Conservation (phyloP, 2,797 vertebrate genomes). For the Galaxias olidus region DNA sequence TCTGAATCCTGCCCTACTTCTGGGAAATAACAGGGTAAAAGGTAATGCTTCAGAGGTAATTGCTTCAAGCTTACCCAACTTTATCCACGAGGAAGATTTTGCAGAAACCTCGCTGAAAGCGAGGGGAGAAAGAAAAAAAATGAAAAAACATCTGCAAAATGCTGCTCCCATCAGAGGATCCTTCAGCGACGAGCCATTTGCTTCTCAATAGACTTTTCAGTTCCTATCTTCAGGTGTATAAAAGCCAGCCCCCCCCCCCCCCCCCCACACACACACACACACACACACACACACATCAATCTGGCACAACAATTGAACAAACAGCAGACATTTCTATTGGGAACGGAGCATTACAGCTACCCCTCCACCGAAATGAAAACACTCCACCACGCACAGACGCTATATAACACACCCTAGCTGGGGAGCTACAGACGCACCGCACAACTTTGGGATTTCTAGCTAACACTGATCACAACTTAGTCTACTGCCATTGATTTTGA, state of each 20-base stretch:
- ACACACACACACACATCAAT: no score
- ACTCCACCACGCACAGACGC: conserved; percentile 16
- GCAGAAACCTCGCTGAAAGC: conserved; percentile 28
- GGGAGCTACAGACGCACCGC: conserved; percentile 18
- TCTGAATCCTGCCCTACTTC: conserved; percentile 1
- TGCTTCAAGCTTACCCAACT: conserved; percentile 40
- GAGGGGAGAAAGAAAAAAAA: conserved; percentile 27
- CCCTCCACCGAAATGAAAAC: conserved; percentile 62
- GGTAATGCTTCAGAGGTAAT: conserved; percentile 39
- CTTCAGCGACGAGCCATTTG: conserved; percentile 55
- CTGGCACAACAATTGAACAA: conserved; percentile 74
- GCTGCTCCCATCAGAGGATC: conserved; percentile 52
- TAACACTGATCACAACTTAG: conserved; percentile 64
- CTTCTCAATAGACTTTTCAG: conserved; percentile 65
- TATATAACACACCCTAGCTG: background rate
- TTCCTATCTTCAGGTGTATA: conserved; percentile 65
- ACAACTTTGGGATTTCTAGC: conserved; percentile 42
- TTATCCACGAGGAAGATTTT: conserved; percentile 45
- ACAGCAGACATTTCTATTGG: conserved; percentile 64
- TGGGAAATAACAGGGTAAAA: conserved; percentile 39
- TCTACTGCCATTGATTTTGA: conserved; percentile 66
- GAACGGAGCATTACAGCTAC: conserved; percentile 62
- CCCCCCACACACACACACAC: no score
- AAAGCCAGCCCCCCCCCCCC: conserved; percentile 61
- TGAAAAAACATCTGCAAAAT: conserved; percentile 46